phyloP scores from a whole-genome alignment of 2,113 vertebrate genomes.

The Nothobranchius kuhntae region DNA sequence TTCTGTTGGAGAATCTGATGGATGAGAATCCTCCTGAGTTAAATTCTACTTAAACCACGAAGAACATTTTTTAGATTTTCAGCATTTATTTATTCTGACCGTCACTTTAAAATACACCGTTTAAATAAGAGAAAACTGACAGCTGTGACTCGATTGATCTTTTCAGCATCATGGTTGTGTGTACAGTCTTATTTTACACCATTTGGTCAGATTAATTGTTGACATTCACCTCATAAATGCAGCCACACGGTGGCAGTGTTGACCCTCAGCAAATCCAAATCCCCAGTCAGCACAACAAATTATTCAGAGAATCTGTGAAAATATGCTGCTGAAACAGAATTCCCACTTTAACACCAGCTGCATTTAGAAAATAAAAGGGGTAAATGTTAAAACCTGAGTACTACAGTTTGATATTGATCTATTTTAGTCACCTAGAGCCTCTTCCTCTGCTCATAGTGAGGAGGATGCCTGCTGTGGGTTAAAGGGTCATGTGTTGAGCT shows the following conservation, averaged over 20 bases:
- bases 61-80: no score
- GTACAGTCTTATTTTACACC: no score
- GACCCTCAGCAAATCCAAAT: background rate
- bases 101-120: no score
- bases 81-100: no score
- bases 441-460: constrained; percentile 20
- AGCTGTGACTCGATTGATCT: no score
- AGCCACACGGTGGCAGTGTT: constrained; percentile 59
- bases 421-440: constrained; percentile 55
- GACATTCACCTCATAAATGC: background rate
- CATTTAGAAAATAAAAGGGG: background rate
- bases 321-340: background rate
- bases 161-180: no score
- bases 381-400: constrained; percentile 10
- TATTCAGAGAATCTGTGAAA: constrained; percentile 5
- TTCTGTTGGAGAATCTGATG: no score
- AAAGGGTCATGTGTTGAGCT: constrained; percentile 16
- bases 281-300: background rate
- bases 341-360: constrained; percentile 12
- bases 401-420: constrained; percentile 45
- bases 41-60: no score
- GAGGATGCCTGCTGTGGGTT: constrained; percentile 39
- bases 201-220: no score
- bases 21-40: no score
- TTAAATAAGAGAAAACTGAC: no score